These are phyloP conservation scores for Himalopsyche japonica DNA, from an alignment of 2,888 invertebrate species.

Conservation along the genomic window DNA sequence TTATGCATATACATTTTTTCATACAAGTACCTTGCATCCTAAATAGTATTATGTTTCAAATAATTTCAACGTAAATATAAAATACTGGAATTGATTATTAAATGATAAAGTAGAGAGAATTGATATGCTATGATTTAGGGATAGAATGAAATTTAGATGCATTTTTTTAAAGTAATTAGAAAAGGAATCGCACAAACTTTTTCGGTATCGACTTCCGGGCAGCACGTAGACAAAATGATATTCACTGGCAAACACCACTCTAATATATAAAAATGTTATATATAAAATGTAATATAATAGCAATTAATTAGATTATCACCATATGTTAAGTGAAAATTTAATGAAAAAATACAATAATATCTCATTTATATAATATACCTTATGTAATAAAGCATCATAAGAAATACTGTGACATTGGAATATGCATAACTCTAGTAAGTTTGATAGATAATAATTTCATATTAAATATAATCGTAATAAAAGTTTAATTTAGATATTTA, in stretches of 20 bases:
- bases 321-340: slow-evolving; percentile 33
- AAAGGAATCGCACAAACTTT: slow-evolving; percentile 17
- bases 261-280: slow-evolving; percentile 50
- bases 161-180: background rate
- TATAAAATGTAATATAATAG: slow-evolving; percentile 38
- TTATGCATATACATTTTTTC: no score
- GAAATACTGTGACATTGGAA: slow-evolving; percentile 41
- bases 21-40: no score
- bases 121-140: background rate
- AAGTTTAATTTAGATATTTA: slow-evolving; percentile 37
- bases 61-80: no score
- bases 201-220: slow-evolving; percentile 28
- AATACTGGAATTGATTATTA: background rate
- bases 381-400: slow-evolving; percentile 29
- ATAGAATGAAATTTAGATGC: background rate
- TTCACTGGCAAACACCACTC: slow-evolving; percentile 59
- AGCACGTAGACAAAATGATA: slow-evolving; percentile 53
- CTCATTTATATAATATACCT: slow-evolving; percentile 32
- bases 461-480: slow-evolving; percentile 37
- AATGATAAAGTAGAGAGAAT: background rate
- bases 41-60: no score
- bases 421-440: slow-evolving; percentile 32
- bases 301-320: slow-evolving; percentile 21
- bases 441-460: slow-evolving; percentile 31
- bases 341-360: slow-evolving; percentile 39